Base-by-base conservation (phyloP, 2,113 vertebrate species). In the Otolemur garnettii region DNA sequence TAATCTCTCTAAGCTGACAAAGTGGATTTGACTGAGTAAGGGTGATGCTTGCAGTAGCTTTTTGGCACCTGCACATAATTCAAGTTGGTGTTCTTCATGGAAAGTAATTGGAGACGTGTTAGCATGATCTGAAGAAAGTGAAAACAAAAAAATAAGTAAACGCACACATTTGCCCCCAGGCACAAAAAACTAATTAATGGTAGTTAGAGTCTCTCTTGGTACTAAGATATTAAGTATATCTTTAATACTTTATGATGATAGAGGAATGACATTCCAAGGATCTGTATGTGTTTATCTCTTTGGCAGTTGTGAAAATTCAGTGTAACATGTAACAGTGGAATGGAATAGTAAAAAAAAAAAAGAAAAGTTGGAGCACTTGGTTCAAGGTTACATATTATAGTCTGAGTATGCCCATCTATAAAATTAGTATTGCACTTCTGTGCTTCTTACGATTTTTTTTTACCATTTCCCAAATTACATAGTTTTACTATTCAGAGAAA, bases 21-120 rank as follows among this genome's bases (percentile, higher is more conserved):
- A 88, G 75, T 93, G 83, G 50, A 91, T 86, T 92, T 87, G 35
- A 26, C 33, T 59, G 68, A 69, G 4, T 60, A 21, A 93, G 4
- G 30, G 9, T 64, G 19, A 57, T 75, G 13, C 62, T 62, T 87
- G 28, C 24, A 69, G 12, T 1, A 55, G 22, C 5, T 90, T 30
- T 87, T 82, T 88, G 78, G 28, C 94, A 87, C 64, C 79, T 94
- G 74, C 59, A 91, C 1, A 35, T 72, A 55, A n/a, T 96, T 85
- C 86, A n/a, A 50, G 57, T 17, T 62, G 38, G 21, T 59, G 6
- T 88, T 62, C 53, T 68, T 93, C 74, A 18, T 17, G 5, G 50
- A 78, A 19, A 21, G 18, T 86, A 45, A 88, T 78, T 55, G 72
- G 45, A 95, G 62, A n/a, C 24, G 33, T 69, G 19, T 71, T 93